Evolutionary conservation across 2,888 invertebrate genomes (phyloP).

Genomic region (Andrena dorsata): DNA sequence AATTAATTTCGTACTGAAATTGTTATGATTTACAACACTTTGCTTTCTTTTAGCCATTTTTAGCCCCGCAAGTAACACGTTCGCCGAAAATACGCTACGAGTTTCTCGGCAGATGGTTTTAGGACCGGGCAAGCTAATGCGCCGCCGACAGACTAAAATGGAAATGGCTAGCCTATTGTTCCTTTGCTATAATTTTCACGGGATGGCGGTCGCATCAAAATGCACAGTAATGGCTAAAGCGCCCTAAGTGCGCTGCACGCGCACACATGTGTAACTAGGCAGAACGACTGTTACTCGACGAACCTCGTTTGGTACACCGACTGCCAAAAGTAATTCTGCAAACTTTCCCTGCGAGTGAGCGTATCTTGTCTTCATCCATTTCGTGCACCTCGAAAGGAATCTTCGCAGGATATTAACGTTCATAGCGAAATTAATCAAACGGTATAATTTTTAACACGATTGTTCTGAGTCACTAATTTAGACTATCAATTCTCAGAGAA

Average conservation of each 20-base stretch:
- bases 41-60: neutral
- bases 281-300: neutral
- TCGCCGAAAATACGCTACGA: neutral
- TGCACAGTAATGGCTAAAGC: constrained; percentile 42
- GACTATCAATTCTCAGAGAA: too few relatives aligned
- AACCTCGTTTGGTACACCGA: constrained; percentile 24
- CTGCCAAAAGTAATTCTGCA: constrained; percentile 5
- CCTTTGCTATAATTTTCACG: constrained; percentile 52
- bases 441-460: too few relatives aligned
- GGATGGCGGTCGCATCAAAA: constrained; percentile 43
- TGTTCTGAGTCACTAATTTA: too few relatives aligned
- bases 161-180: constrained; percentile 51
- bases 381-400: too few relatives aligned
- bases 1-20: too few relatives aligned
- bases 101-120: constrained; percentile 13
- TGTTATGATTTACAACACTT: neutral
- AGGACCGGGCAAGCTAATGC: constrained; percentile 24
- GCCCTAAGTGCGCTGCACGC: constrained; percentile 24
- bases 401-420: too few relatives aligned
- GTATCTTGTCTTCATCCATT: too few relatives aligned
- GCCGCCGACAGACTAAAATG: constrained; percentile 25
- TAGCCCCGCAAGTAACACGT: neutral
- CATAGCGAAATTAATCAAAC: too few relatives aligned
- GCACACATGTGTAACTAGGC: constrained; percentile 17
- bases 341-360: too few relatives aligned